These are phyloP conservation scores for Hecatera dysodea DNA, from an alignment of 2,888 invertebrate genomes.

Conservation along the genomic window DNA sequence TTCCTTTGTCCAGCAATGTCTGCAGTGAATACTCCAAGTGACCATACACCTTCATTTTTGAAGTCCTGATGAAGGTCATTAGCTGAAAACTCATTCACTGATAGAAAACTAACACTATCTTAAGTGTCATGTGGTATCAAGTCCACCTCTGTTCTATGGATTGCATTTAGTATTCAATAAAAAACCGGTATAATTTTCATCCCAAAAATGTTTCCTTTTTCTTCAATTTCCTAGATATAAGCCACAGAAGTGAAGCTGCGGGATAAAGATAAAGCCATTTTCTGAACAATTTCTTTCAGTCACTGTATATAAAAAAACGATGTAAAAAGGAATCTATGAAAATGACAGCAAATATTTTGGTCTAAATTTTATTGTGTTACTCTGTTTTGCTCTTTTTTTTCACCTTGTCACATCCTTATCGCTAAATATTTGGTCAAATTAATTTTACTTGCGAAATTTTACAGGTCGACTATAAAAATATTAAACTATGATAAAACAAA, in stretches of 20 bases:
- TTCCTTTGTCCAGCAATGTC: too few species aligned
- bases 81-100: not conserved
- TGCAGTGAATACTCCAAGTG: not conserved
- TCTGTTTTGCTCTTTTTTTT: slow-evolving; percentile 9
- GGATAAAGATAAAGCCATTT: too few species aligned
- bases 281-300: too few species aligned
- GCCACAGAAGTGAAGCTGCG: too few species aligned
- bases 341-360: slow-evolving; percentile 3
- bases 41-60: not conserved
- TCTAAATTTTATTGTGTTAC: slow-evolving; percentile 26
- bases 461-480: not conserved
- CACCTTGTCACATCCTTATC: slow-evolving; percentile 15
- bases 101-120: too few species aligned
- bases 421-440: not conserved
- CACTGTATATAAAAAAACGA: too few species aligned
- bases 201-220: too few species aligned
- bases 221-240: too few species aligned
- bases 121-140: not conserved
- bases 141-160: too few species aligned
- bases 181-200: too few species aligned
- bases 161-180: too few species aligned
- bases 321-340: not conserved
- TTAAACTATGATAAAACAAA: not conserved
- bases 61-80: not conserved
- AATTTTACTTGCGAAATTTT: not conserved